These are phyloP conservation scores for Eolophus roseicapilla DNA, from an alignment of 2,113 vertebrate species.

Conservation along the genomic window DNA sequence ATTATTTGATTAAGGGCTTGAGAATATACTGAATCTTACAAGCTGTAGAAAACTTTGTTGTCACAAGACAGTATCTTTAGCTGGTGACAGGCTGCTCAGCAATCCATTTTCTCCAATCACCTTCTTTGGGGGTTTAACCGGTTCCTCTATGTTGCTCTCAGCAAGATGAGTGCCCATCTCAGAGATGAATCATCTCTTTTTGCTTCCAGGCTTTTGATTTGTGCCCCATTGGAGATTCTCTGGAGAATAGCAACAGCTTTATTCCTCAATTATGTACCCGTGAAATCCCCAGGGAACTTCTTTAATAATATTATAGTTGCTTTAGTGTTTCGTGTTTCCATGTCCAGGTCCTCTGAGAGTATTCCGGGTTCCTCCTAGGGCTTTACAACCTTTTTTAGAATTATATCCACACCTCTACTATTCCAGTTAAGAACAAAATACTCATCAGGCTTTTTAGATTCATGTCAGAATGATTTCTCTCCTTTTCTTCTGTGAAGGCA, in stretches of 20 bases:
- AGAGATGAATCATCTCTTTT: background rate
- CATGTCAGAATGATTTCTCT: background rate
- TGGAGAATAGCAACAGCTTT: background rate
- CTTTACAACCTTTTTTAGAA: background rate
- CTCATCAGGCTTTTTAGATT: background rate
- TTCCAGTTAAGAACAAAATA: background rate
- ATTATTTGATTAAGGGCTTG: background rate
- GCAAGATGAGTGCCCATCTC: background rate
- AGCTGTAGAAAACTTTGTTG: background rate
- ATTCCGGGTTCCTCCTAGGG: background rate
- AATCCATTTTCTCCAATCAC: background rate
- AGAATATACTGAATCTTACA: background rate
- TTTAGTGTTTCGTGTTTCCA: background rate
- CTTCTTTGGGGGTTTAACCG: background rate
- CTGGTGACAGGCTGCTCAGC: background rate
- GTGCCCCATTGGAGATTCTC: background rate
- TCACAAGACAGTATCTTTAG: background rate
- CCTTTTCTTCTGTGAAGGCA: background rate
- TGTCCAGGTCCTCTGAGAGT: background rate
- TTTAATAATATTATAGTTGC: background rate
- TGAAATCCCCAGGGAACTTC: background rate
- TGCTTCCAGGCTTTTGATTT: conserved; percentile 11
- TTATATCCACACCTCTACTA: background rate
- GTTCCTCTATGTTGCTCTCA: background rate
- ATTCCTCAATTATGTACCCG: background rate